Base-by-base conservation (phyloP, 1,140 invertebrate species). In the Maniola jurtina region DNA sequence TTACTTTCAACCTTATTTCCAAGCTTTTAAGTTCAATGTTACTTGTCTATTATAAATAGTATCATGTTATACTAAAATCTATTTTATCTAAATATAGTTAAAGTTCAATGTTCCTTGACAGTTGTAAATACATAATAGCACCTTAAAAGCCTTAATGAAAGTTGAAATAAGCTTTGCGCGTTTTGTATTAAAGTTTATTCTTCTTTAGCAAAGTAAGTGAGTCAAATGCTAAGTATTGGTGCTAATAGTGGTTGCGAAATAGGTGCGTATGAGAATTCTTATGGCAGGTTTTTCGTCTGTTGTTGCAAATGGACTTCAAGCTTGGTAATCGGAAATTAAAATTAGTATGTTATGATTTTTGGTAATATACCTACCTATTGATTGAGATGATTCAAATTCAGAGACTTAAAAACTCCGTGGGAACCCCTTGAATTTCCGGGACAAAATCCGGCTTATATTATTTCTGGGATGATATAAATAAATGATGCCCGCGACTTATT, bases 181-280 rank as follows among this genome's bases (percentile, higher is more conserved):
- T 10, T 50, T 38, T 6, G 11, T 3, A 7, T 55, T 76, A 76
- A 68, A 70, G 67, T 54, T 64, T 45, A 52, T 71, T 68, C 68
- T 61, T 45, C 33, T 8, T 14, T 68, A 16, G 54, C 62, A 59
- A 40, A 61, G 64, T 72, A 72, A 68, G 70, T 72, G 65, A 72
- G 70, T 59, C 70, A 72, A 71, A 61, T 56, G 47, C 64, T 66
- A 61, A 61, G 65, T 61, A 61, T 61, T 48, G 54, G 54, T 48
- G 65, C 59, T 61, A 62, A 72, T 66, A 66, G 33, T 58, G 16
- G 50, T 70, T 70, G 52, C 54, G 59, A 64, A 70, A 68, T 68
- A 15, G 52, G 10, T 13, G 50, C 33, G 36, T 60, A 57, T 68
- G 62, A 54, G 60, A 71, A 71, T 72, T 59, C 59, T 68, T 68